Evolutionary conservation across 2,888 invertebrate genomes (phyloP).

Genomic region (Melieria omissa): DNA sequence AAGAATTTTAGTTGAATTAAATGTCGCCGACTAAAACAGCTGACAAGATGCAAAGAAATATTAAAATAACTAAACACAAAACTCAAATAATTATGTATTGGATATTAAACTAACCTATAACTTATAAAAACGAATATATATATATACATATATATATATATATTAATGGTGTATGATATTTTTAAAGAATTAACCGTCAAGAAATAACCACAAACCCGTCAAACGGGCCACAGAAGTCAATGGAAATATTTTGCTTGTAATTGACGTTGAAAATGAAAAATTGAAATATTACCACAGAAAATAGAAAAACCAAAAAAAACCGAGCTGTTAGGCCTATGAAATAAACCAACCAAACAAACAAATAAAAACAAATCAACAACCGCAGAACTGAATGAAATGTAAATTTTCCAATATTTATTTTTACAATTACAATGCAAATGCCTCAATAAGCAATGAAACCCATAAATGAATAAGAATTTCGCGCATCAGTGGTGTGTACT

Average conservation of each 20-base stretch:
- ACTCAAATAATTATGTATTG: neutral
- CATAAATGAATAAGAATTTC: conserved; percentile 14
- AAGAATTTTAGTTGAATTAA: conserved; percentile 17
- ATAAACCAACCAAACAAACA: conserved; percentile 11
- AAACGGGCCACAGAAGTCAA: neutral
- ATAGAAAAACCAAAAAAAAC: conserved; percentile 8
- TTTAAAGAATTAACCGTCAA: neutral
- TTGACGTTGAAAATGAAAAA: conserved; percentile 23
- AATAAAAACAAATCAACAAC: conserved; percentile 11
- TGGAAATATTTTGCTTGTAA: conserved; percentile 27
- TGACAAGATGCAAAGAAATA: conserved; percentile 38
- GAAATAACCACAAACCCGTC: neutral
- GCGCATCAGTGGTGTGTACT: no score
- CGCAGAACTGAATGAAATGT: conserved; percentile 5
- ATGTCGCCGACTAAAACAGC: conserved; percentile 14
- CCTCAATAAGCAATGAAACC: conserved; percentile 35
- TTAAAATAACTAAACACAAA: conserved; percentile 22
- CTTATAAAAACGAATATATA: conserved; percentile 29
- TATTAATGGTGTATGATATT: conserved; percentile 32
- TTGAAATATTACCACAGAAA: neutral
- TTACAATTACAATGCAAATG: conserved; percentile 32
- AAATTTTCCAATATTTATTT: conserved; percentile 30
- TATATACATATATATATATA: conserved; percentile 19
- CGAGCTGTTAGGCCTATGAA: neutral
- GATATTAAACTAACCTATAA: neutral